A percentile compares a stretch with the other conserved stretches of the same genome.
phyloP scores from a whole-genome alignment of 2,113 vertebrate genomes.

The Ia io region DNA sequence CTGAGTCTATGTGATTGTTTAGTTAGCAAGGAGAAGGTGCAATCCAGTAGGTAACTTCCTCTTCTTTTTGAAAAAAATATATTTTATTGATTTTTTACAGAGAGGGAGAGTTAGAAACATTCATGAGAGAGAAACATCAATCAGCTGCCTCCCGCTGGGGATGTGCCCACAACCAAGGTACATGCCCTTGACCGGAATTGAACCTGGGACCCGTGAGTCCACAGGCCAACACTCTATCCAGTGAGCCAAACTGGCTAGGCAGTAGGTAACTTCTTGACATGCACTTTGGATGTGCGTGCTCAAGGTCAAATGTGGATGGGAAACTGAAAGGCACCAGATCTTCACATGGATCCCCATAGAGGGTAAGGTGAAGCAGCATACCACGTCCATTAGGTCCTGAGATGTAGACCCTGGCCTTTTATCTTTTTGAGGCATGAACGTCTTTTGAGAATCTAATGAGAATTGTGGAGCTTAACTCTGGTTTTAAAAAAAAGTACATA shows the following conservation, averaged over 20 bases:
- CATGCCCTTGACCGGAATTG: too few species aligned
- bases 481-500: neutral
- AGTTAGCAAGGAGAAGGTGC: too few species aligned
- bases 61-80: too few species aligned
- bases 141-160: too few species aligned
- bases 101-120: too few species aligned
- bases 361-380: neutral
- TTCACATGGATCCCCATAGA: too few species aligned
- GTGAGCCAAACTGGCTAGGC: neutral
- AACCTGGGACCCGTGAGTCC: too few species aligned
- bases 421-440: neutral
- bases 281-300: neutral
- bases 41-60: neutral
- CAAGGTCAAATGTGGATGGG: neutral
- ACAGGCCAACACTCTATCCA: too few species aligned
- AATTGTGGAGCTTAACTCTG: neutral
- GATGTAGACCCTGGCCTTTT: neutral
- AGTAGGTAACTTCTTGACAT: neutral
- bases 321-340: neutral
- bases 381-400: neutral
- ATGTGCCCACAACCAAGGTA: too few species aligned
- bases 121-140: too few species aligned
- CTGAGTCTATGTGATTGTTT: neutral
- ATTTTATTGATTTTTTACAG: too few species aligned
- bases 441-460: neutral